Percentiles rank a stretch among this genome's conserved stretches.
These are phyloP conservation scores for Oceanodroma tethys DNA, from an alignment of 2,113 vertebrate genomes.

Conservation along the genomic window DNA sequence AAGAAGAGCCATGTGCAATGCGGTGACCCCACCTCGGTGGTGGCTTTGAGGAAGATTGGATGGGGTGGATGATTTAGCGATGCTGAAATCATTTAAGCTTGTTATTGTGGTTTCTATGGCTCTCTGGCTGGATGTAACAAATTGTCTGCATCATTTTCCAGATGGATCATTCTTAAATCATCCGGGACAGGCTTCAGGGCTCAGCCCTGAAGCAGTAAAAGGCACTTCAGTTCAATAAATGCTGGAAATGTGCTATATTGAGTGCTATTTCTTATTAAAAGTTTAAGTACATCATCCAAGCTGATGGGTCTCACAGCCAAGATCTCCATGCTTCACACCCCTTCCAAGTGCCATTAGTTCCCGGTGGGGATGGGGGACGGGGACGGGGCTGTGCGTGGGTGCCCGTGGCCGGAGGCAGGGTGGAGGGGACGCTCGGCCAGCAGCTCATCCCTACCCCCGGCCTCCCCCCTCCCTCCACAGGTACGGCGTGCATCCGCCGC, in stretches of 20 bases:
- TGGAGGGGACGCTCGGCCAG: neutral
- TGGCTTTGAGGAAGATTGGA: neutral
- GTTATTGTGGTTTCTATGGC: conserved; percentile 55
- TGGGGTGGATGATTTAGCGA: conserved; percentile 24
- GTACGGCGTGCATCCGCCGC: rapidly evolving
- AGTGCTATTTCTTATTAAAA: conserved; percentile 35
- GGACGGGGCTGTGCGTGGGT: rapidly evolving
- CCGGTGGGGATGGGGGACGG: neutral
- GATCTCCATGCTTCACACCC: neutral
- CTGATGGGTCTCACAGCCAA: neutral
- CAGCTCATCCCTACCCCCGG: neutral
- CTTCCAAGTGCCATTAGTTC: neutral
- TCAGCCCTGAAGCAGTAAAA: neutral
- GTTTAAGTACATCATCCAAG: neutral
- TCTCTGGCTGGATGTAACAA: conserved; percentile 58
- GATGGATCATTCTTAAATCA: conserved; percentile 60
- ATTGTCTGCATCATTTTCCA: conserved; percentile 59
- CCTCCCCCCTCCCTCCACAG: neutral
- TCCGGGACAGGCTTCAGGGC: conserved; percentile 44
- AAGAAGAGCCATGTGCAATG: neutral
- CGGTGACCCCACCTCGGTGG: rapidly evolving
- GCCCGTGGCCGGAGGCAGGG: neutral
- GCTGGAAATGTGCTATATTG: conserved; percentile 2
- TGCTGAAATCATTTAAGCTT: conserved; percentile 50
- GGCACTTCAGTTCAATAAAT: conserved; percentile 25